These are phyloP conservation scores for Pseudochaenichthys georgianus DNA, from an alignment of 2,797 vertebrate species.

Conservation along the genomic window DNA sequence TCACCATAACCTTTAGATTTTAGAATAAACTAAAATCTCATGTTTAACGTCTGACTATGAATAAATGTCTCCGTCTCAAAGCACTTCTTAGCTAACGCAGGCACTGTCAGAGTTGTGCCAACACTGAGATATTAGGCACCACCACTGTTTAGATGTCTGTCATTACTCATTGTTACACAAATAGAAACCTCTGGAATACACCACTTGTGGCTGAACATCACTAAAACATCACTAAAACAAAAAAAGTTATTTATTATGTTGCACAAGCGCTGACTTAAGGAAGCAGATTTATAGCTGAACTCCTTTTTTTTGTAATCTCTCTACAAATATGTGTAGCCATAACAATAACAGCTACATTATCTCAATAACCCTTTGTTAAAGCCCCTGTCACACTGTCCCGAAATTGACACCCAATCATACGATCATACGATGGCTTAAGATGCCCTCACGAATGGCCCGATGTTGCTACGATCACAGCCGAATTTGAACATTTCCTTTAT, in stretches of 20 bases:
- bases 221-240: conserved; percentile 12
- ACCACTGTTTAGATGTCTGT: conserved; percentile 35
- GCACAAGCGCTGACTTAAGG: conserved; percentile 49
- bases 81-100: neutral
- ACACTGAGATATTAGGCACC: conserved; percentile 22
- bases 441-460: too few species aligned
- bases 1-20: neutral
- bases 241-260: conserved; percentile 39
- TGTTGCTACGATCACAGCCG: too few species aligned
- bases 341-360: conserved; percentile 56
- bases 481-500: too few species aligned
- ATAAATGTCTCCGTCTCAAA: neutral
- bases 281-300: conserved; percentile 33
- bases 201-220: conserved; percentile 44
- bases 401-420: too few species aligned
- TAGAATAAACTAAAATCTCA: conserved; percentile 3
- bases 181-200: conserved; percentile 45
- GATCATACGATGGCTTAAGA: too few species aligned
- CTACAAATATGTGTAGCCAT: conserved; percentile 54
- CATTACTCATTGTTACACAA: conserved; percentile 38
- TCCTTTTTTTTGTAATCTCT: conserved; percentile 36
- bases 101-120: conserved; percentile 14
- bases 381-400: too few species aligned
- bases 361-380: conserved; percentile 39
- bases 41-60: neutral